A percentile compares a stretch with the other conserved stretches of the same genome.
Evolutionary conservation across 2,888 invertebrate species (phyloP).

Genomic region (Cheilosia vernalis): DNA sequence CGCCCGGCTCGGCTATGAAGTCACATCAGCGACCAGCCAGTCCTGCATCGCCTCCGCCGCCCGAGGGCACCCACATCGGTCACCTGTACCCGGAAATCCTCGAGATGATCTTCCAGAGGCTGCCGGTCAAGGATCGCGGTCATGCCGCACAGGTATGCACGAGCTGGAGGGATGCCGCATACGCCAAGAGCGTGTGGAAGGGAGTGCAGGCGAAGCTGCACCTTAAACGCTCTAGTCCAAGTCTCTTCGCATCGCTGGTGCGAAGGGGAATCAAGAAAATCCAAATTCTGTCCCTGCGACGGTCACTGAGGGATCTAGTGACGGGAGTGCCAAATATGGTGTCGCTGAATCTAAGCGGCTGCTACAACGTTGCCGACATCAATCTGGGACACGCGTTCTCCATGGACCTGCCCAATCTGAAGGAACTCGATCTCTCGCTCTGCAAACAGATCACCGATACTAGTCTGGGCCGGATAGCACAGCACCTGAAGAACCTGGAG

Average conservation of each 20-base stretch:
- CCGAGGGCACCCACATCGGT: slow-evolving; percentile 90
- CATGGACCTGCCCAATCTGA: slow-evolving; percentile 89
- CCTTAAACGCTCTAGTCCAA: slow-evolving; percentile 91
- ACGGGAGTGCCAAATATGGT: slow-evolving; percentile 93
- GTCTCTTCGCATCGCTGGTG: slow-evolving; percentile 93
- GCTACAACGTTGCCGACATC: slow-evolving; percentile 95
- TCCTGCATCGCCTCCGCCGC: slow-evolving; percentile 84
- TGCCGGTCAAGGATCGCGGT: slow-evolving; percentile 94
- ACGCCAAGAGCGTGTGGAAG: slow-evolving; percentile 96
- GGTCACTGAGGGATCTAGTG: slow-evolving; percentile 93
- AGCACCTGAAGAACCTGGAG: slow-evolving; percentile 92
- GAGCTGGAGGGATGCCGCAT: slow-evolving; percentile 96
- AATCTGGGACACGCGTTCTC: slow-evolving; percentile 93
- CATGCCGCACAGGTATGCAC: slow-evolving; percentile 95
- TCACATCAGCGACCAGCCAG: slow-evolving; percentile 79
- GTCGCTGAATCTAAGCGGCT: slow-evolving; percentile 95
- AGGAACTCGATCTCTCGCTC: slow-evolving; percentile 92
- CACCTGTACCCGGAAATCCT: slow-evolving; percentile 96
- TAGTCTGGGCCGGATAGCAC: slow-evolving; percentile 92
- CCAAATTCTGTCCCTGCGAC: slow-evolving; percentile 93
- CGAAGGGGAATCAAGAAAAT: slow-evolving; percentile 94
- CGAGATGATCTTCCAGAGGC: slow-evolving; percentile 94
- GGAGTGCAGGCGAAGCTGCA: slow-evolving; percentile 96
- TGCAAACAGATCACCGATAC: slow-evolving; percentile 98
- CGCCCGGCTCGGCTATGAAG: slow-evolving; percentile 76